Conservation (phyloP, 1,140 invertebrate species). For the Pseudomyrmex concolor region DNA sequence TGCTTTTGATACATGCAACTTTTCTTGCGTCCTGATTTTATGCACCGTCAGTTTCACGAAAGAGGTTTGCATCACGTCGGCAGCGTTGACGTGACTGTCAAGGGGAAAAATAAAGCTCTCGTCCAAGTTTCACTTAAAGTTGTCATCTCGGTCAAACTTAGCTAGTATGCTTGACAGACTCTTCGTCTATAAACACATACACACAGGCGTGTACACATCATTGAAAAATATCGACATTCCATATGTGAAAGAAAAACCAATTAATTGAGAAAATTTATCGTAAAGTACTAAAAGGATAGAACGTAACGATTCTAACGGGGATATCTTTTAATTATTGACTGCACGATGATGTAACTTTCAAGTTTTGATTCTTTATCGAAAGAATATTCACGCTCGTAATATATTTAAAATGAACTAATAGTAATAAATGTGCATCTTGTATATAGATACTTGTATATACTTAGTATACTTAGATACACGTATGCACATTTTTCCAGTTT, state of each 20-base stretch:
- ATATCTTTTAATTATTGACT: slow-evolving; percentile 9
- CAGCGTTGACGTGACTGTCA: slow-evolving; percentile 23
- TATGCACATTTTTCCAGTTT: too few relatives aligned
- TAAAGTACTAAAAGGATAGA: neutral
- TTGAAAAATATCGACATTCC: slow-evolving; percentile 23
- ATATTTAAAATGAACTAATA: too few relatives aligned
- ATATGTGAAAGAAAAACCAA: slow-evolving; percentile 15
- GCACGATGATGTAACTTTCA: neutral
- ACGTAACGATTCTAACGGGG: neutral
- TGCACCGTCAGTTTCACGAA: slow-evolving; percentile 12
- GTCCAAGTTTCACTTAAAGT: slow-evolving; percentile 45
- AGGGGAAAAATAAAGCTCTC: slow-evolving; percentile 41
- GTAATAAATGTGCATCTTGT: too few relatives aligned
- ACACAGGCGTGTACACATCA: neutral
- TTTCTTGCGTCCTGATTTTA: slow-evolving; percentile 31
- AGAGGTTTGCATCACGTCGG: slow-evolving; percentile 1
- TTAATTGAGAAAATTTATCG: slow-evolving; percentile 26
- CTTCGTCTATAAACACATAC: neutral
- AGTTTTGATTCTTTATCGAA: neutral
- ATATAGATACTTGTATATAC: too few relatives aligned
- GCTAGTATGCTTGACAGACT: neutral
- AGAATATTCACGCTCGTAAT: neutral
- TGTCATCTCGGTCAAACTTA: slow-evolving; percentile 22
- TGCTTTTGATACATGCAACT: slow-evolving; percentile 6
- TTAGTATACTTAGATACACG: too few relatives aligned